Base-by-base conservation (phyloP, 2,797 vertebrate species). In the Microcaecilia unicolor region DNA sequence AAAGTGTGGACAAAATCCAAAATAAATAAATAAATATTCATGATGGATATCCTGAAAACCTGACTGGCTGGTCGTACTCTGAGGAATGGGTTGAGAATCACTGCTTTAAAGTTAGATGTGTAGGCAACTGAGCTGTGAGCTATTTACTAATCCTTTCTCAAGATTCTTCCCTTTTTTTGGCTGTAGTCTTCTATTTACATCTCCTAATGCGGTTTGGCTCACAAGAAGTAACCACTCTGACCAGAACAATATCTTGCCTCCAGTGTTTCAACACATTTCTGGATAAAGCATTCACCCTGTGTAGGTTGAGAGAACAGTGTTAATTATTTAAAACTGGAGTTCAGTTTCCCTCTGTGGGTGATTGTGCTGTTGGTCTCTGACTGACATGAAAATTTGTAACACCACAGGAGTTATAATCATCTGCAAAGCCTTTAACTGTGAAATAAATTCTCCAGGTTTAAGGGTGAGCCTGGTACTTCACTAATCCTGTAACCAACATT, bases 121-220 rank as follows among this genome's bases (percentile, higher is more conserved):
- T n/a, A n/a, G n/a, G n/a, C n/a, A n/a, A n/a, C n/a, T 11, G 22
- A n/a, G 19, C 9, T 15, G 12, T 25, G 9, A 79, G 53, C 60
- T 61, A 70, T 66, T 72, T 63, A 58, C 58, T 53, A 72, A 7
- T 34, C 4, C 0, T 0, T 35, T 48, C 32, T 4, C 10, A 12
- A 53, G 30, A 31, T 18, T 16, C 32, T 46, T 20, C 3, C 3
- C 40, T n/a, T n/a, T n/a, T n/a, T n/a, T 54, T 38, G n/a, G 2
- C 26, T 41, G 5, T 38, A 4, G 3, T 44, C 4, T 38, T 55
- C 15, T 1, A 37, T 31, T 47, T 41, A 14, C 9, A 10, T 20
- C 26, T 58, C 33, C 34, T 52, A 52, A 56, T 44, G 31, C 51
- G 26, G 10, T 19, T 18, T 44, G 11, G 40, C 5, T 18, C 16